Percentiles rank a stretch among this genome's conserved stretches.
These are phyloP conservation scores for Cydia amplana DNA, from an alignment of 1,140 invertebrate genomes.

Conservation along the genomic window DNA sequence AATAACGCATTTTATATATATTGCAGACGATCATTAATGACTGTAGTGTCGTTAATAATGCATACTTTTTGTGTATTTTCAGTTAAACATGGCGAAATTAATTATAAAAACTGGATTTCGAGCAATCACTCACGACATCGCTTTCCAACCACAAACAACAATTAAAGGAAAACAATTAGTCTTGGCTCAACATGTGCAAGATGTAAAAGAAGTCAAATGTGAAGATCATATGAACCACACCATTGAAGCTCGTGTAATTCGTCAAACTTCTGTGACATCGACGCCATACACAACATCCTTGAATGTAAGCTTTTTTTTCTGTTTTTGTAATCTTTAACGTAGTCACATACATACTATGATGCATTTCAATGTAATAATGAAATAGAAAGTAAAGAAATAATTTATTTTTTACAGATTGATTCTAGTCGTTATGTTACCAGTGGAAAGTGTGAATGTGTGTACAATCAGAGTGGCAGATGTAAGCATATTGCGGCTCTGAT, in stretches of 20 bases:
- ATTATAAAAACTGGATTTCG: constrained; percentile 27
- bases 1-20: too few species aligned
- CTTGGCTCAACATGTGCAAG: constrained; percentile 10
- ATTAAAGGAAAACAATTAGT: constrained; percentile 27
- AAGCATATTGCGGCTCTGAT: too few species aligned
- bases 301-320: not conserved
- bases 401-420: too few species aligned
- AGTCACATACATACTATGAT: too few species aligned
- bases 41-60: not conserved
- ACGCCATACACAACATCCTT: not conserved
- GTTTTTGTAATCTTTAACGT: too few species aligned
- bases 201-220: not conserved
- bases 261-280: too few species aligned
- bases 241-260: not conserved
- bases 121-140: not conserved
- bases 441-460: too few species aligned
- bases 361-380: too few species aligned
- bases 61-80: too few species aligned
- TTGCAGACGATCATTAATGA: not conserved
- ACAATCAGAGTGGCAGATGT: too few species aligned
- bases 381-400: too few species aligned
- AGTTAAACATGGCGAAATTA: constrained; percentile 29
- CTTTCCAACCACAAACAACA: constrained; percentile 9
- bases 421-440: too few species aligned
- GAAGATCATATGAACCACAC: not conserved